Base-by-base conservation (phyloP, 2,888 invertebrate species). In the Lasius platythorax region DNA sequence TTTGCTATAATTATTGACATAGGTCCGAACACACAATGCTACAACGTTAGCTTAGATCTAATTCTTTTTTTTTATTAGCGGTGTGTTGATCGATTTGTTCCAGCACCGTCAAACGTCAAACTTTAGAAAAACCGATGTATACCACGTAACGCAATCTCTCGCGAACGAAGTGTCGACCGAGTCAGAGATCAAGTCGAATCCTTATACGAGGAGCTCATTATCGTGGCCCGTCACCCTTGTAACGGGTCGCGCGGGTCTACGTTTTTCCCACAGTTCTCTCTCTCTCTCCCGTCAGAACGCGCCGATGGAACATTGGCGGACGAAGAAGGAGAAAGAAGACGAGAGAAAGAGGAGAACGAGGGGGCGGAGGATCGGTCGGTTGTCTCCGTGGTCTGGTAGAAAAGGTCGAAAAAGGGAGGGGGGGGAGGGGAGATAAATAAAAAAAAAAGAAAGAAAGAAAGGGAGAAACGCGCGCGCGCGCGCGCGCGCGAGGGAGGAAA, bases 361-460 rank as follows among this genome's bases (percentile, higher is more conserved):
- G 70, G 33, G 61, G 53, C 18, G 87, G 87, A 88, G 87, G 89
- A 85, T 92, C 87, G 88, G 82, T 84, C 83, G 90, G 90, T 90
- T 88, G 91, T 90, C 88, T 88, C 90, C 88, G 87, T 85, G 87
- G 87, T 85, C 90, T 84, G 75, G 89, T 88, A 91, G 89, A 86
- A 91, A 92, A 89, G 91, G 88, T 90, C 83, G 84, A 88, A 89
- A 89, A 87, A 86, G 84, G 83, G 74, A 67, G 79, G 78, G 74
- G 78, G 74, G 81, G 50, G 30, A 8, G 81, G 73, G 75, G 83
- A 84, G 50, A 87, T 78, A 87, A 85, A 74, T 79, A 85, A 68
- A 83, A 87, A 74, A 75, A 40, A 76, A 58, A 40, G 37, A 37
- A 37, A 37, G 37, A 37, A 30, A 67, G 5, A 73, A 64, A 46